Base-by-base conservation (phyloP, 1,140 invertebrate species). In the Melanaphis sacchari region DNA sequence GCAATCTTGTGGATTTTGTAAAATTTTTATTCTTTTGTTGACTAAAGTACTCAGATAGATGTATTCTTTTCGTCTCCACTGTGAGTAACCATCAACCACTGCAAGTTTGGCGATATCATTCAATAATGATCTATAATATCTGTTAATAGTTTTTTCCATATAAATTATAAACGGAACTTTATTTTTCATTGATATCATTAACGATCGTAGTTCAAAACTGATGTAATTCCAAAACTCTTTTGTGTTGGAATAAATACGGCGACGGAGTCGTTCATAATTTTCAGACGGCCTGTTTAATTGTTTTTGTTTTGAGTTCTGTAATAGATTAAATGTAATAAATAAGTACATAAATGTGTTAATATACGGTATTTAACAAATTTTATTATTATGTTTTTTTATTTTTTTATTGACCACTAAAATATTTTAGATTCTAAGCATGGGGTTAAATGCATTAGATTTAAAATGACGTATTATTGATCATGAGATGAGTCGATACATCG, bases 1-100 rank as follows among this genome's bases (percentile, higher is more conserved):
- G 95, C 99, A 99, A 95, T 99, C 97, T 40, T 95, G 94, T 38
- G 99, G 99, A 96, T 99, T 99, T 96, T 99, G 98, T 54, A 99
- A 95, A 95, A 97, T 96, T 90, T 96, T 96, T 87, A 99, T 96
- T 94, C 98, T 96, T 52, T 96, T 96, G 95, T 99, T 98, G 18
- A 99, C 96, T n/a, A 99, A 96, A 94, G 97, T 97, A 94, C 97
- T 97, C 22, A 99, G 96, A 93, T 97, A 96, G 91, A 96, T 95
- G 11, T 97, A 96, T 96, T 99, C 98, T 90, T 96, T 96, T 94
- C 97, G 96, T 94, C 98, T 96, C 98, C 98, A 99, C 88, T 96
- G 95, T 66, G 97, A 96, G 95, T 97, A 97, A 7, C 98, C 98
- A 95, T 99, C 98, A 59, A 97, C 95, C 94, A 97, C 96, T 26